Evolutionary conservation across 2,888 invertebrate genomes (phyloP).

Genomic region (Stegana nigrithorax): DNA sequence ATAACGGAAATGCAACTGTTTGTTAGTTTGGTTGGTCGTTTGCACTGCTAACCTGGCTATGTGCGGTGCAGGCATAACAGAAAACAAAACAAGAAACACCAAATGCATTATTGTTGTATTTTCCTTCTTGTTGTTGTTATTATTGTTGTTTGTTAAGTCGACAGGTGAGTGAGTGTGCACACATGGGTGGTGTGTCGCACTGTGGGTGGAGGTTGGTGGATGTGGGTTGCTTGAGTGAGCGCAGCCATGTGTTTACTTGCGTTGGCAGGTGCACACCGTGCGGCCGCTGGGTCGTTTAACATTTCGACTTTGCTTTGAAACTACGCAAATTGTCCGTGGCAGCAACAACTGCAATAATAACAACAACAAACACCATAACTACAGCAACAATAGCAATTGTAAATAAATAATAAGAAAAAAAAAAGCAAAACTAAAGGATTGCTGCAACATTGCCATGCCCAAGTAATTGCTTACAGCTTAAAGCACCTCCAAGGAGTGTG

Average conservation of each 20-base stretch:
- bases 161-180: too few species aligned
- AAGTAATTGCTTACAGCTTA: background rate
- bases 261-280: too few species aligned
- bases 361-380: background rate
- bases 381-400: background rate
- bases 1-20: slow-evolving; percentile 19
- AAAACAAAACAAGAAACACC: too few species aligned
- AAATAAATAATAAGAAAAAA: too few species aligned
- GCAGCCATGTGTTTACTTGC: too few species aligned
- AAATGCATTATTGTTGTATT: background rate
- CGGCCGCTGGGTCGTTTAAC: slow-evolving; percentile 9
- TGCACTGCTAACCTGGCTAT: background rate
- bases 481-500: too few species aligned
- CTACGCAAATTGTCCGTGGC: slow-evolving; percentile 14
- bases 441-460: background rate
- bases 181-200: too few species aligned
- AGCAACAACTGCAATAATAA: background rate
- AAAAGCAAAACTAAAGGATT: background rate
- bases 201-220: too few species aligned
- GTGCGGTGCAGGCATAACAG: too few species aligned
- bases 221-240: too few species aligned
- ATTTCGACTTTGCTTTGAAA: slow-evolving; percentile 13
- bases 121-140: background rate
- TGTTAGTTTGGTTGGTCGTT: slow-evolving; percentile 1
- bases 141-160: background rate